These are phyloP conservation scores for Strigamia crassipes DNA, from an alignment of 2,888 invertebrate genomes.

Conservation along the genomic window DNA sequence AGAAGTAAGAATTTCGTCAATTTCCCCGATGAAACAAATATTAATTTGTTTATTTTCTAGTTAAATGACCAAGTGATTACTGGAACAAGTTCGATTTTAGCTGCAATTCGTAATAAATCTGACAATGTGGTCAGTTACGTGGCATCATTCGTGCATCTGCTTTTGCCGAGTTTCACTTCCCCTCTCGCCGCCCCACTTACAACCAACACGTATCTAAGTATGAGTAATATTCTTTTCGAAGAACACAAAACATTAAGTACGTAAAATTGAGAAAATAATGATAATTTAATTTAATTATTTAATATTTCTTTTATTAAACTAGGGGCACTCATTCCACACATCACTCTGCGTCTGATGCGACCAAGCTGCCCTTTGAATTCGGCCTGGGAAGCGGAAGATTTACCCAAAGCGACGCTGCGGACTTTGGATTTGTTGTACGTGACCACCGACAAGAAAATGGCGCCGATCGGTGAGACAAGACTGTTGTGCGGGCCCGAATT, in stretches of 20 bases:
- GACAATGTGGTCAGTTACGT: slow-evolving; percentile 64
- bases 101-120: slow-evolving; percentile 61
- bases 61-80: slow-evolving; percentile 55
- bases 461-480: not conserved
- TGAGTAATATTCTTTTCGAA: slow-evolving; percentile 67
- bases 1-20: slow-evolving; percentile 60
- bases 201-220: slow-evolving; percentile 66
- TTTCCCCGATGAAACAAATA: not conserved
- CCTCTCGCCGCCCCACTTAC: slow-evolving; percentile 76
- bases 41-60: slow-evolving; percentile 51
- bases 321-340: slow-evolving; percentile 69
- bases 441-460: slow-evolving; percentile 58
- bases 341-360: slow-evolving; percentile 74
- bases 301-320: not conserved
- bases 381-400: slow-evolving; percentile 74
- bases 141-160: slow-evolving; percentile 65
- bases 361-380: slow-evolving; percentile 80
- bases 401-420: slow-evolving; percentile 68
- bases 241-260: slow-evolving; percentile 50
- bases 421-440: slow-evolving; percentile 67
- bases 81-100: slow-evolving; percentile 56
- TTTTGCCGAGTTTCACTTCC: slow-evolving; percentile 71
- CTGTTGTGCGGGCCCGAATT: slow-evolving; percentile 74
- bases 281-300: not conserved
- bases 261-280: not conserved